phyloP scores from a whole-genome alignment of 2,113 vertebrate species.

The Indicator indicator region DNA sequence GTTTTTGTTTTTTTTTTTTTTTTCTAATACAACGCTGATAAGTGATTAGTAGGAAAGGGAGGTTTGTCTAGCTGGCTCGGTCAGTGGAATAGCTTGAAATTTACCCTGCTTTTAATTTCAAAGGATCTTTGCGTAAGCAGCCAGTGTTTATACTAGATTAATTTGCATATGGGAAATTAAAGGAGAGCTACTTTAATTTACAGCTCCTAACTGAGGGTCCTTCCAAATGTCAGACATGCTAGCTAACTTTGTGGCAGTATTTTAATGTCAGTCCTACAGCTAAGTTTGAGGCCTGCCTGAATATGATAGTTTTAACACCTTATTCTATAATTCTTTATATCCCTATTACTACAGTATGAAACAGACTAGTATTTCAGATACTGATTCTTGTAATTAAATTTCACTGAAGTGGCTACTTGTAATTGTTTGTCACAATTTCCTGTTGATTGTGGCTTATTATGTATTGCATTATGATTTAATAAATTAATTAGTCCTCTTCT shows the following conservation, averaged over 20 bases:
- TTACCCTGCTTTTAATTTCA: slow-evolving; percentile 41
- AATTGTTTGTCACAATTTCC: not conserved
- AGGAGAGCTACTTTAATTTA: not conserved
- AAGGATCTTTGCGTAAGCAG: not conserved
- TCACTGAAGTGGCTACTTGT: not conserved
- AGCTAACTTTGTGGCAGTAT: not conserved
- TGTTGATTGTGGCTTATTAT: not conserved
- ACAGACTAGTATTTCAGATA: not conserved
- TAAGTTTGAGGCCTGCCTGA: not conserved
- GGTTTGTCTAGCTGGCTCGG: not conserved
- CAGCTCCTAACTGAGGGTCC: not conserved
- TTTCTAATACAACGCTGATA: not conserved
- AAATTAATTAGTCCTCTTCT: not conserved
- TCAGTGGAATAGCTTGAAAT: slow-evolving; percentile 14
- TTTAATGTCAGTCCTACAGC: not conserved
- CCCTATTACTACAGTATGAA: not conserved
- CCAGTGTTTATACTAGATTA: not conserved
- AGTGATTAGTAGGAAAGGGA: not conserved
- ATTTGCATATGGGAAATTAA: slow-evolving; percentile 7
- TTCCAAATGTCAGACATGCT: not conserved
- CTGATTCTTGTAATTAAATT: not conserved
- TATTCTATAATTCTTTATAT: not conserved
- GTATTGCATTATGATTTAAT: not conserved
- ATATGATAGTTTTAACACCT: not conserved
- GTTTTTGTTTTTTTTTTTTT: not conserved